Evolutionary conservation across 2,888 invertebrate genomes (phyloP), one percentile per base, ranked within the genome.

Genomic region (Polyommatus iphigenia): DNA sequence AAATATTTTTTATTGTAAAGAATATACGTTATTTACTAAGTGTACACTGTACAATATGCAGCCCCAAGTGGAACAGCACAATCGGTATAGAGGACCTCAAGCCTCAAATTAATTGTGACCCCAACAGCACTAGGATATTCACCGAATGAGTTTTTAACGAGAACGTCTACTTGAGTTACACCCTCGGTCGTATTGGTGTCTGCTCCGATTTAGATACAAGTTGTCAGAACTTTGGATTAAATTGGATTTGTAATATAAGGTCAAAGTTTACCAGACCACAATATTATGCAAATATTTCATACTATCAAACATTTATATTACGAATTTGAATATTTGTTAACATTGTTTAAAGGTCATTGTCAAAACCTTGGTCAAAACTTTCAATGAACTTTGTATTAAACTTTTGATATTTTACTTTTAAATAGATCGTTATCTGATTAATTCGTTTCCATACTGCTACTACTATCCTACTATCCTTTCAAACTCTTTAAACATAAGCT

Each of bases 71-170:
- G 86, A 88, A 82, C 81, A 77, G 6, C 81, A 80, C 86, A 81
- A 78, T 78, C 81, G 82, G 84, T 91, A 87, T 85, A 88, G 87
- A 85, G 86, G 85, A 89, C 91, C 92, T 86, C 93, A 91, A 85
- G 83, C 89, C 88, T 87, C 85, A 88, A 91, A 93, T 93, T 92
- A 93, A 93, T 93, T 90, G 90, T 89, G 87, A 85, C 84, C 84
- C 89, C 86, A 86, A 15, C 86, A 82, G 81, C 85, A 83, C 86
- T 87, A 89, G 89, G 90, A 90, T 90, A 90, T 90, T 87, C 86
- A 85, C 85, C 83, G 85, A 86, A 89, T 87, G 85, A 85, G 85
- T 87, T 88, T 89, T 87, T 88, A 90, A 90, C 87, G 82, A 82
- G 82, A 80, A 77, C 79, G 81, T 81, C 82, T 80, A 80, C 78